These are phyloP conservation scores for Cuculus canorus DNA, from an alignment of 2,797 vertebrate genomes.

Conservation along the genomic window DNA sequence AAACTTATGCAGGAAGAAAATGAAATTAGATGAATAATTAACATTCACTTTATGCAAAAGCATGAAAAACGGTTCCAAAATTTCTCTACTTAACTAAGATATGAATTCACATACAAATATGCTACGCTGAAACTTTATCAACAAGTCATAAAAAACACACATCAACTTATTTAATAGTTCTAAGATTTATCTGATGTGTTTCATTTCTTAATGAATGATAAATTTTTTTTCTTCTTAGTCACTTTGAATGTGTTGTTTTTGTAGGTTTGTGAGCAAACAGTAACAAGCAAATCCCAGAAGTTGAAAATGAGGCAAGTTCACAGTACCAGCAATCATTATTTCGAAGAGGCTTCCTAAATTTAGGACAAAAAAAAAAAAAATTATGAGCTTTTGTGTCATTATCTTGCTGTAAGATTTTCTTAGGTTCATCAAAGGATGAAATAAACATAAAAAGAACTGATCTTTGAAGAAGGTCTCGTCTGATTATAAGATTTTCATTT, in stretches of 20 bases:
- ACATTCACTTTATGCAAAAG: slow-evolving; percentile 7
- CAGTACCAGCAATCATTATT: not conserved
- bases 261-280: not conserved
- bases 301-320: not conserved
- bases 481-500: not conserved
- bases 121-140: slow-evolving; percentile 6
- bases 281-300: not conserved
- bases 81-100: not conserved
- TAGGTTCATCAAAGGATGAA: not conserved
- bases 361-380: not conserved
- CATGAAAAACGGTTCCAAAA: slow-evolving; percentile 1
- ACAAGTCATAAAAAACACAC: not conserved
- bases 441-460: not conserved
- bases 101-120: not conserved
- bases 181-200: not conserved
- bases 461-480: not conserved
- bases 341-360: not conserved
- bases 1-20: slow-evolving; percentile 46
- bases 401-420: not conserved
- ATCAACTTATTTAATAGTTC: not conserved
- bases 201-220: not conserved
- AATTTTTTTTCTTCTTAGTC: not conserved
- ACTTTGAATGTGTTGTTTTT: not conserved
- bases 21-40: slow-evolving; percentile 51
- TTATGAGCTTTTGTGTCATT: not conserved